Evolutionary conservation across 2,888 invertebrate species (phyloP), one percentile per base, ranked within the genome.

Genomic region (Pandemis corylana): DNA sequence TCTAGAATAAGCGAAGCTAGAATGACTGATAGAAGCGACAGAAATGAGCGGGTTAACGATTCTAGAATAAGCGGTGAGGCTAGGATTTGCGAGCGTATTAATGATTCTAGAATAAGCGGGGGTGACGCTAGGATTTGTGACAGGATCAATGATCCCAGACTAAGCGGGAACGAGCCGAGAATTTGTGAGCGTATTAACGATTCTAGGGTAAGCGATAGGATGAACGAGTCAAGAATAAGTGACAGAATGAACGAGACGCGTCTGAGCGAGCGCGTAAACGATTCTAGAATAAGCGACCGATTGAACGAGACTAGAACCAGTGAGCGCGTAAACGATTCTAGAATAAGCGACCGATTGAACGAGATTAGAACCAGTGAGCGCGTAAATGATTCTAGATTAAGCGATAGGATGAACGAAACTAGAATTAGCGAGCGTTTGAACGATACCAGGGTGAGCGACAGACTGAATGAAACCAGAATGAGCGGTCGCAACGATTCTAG

Each of bases 391-490:
- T 78, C 83, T 0, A 79, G 83, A 15, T 41, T 75, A 66, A 76
- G 70, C 56, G 67, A 75, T 44, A 49, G 75, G n/a, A 46, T 72
- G 44, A 77, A 77, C 41, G 77, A 77, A 15, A 83, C 73, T 78
- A 79, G 77, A 10, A 65, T 74, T 7, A 71, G 76, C 76, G 79
- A 64, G 80, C 82, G 80, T 78, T 70, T 71, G 82, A 83, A 75
- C 72, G 85, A 78, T 49, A 76, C 78, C 15, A 68, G 77, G 59
- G 77, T 79, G 65, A 84, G 85, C 44, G 78, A 79, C n/a, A 72
- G 82, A 62, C 77, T 85, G 74, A 87, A 85, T 15, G 88, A 87
- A 15, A 81, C 85, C 0, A 84, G 88, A 74, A 84, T 89, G 53
- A 84, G 85, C 76, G 90, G 89, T 15, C 81, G 90, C 5, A 74